phyloP scores from a whole-genome alignment of 2,113 vertebrate species.

The Ranitomeya variabilis region DNA sequence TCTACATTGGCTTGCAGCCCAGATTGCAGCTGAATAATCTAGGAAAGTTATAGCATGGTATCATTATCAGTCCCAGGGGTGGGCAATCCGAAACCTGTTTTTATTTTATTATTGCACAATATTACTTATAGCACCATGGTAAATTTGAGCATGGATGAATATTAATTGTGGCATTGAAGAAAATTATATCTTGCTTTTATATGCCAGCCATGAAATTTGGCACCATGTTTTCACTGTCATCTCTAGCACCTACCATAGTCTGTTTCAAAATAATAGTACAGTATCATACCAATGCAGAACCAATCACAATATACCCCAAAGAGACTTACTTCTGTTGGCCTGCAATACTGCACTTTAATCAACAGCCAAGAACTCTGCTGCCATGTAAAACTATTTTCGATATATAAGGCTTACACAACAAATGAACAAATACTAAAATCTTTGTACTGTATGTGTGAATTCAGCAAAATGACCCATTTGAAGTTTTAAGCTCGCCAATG shows the following conservation, averaged over 20 bases:
- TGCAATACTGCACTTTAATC: no score
- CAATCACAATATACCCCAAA: neutral
- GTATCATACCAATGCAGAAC: neutral
- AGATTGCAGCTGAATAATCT: conserved; percentile 90
- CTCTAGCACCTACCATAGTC: no score
- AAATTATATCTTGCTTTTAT: neutral
- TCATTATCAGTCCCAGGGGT: conserved; percentile 9
- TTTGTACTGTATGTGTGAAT: no score
- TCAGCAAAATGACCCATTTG: no score
- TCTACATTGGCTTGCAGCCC: conserved; percentile 81
- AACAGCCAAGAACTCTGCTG: no score
- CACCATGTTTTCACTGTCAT: neutral
- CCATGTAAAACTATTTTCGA: no score
- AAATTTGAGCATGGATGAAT: neutral
- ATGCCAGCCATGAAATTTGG: neutral
- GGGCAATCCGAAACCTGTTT: neutral
- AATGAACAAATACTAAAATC: no score
- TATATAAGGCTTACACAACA: no score
- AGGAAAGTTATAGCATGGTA: conserved; percentile 51
- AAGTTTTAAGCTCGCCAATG: no score
- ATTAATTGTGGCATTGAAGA: neutral
- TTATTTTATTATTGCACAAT: conserved; percentile 25
- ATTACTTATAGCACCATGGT: conserved; percentile 1
- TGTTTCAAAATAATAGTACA: neutral
- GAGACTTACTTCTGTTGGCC: no score